Conservation (phyloP, 2,113 vertebrate species). For the Zosterops borbonicus region DNA sequence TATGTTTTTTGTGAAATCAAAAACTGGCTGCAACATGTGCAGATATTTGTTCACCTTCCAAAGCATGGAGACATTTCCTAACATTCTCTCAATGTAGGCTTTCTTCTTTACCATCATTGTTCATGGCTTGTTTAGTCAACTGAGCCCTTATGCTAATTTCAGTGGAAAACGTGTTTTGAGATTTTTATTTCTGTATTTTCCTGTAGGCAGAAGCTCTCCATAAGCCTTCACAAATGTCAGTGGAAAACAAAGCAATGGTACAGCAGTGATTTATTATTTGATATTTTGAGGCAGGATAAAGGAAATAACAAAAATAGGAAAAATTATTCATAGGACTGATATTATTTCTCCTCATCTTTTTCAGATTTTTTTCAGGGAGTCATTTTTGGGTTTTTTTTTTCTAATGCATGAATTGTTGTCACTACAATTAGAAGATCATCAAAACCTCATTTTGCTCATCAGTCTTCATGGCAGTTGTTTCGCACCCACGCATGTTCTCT, state of each 20-base stretch:
- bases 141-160: conserved; percentile 22
- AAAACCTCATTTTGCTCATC: conserved; percentile 73
- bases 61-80: not conserved
- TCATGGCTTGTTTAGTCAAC: conserved; percentile 7
- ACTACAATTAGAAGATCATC: conserved; percentile 72
- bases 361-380: not conserved
- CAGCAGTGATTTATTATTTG: not conserved
- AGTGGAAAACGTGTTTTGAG: not conserved
- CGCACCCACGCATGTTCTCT: conserved; percentile 68
- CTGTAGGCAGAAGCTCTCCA: conserved; percentile 24
- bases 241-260: not conserved
- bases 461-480: conserved; percentile 69
- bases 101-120: not conserved
- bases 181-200: conserved; percentile 43
- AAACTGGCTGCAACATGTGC: not conserved
- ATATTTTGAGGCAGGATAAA: conserved; percentile 23
- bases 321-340: conserved; percentile 21
- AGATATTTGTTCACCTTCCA: not conserved
- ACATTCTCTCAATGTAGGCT: rapidly evolving
- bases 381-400: not conserved
- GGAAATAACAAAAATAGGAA: not conserved
- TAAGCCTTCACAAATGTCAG: conserved; percentile 41
- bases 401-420: conserved; percentile 65
- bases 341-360: not conserved
- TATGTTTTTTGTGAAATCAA: not conserved